Evolutionary conservation across 2,797 vertebrate genomes (phyloP), one percentile per base, ranked within the genome.

Genomic region (Manis javanica): DNA sequence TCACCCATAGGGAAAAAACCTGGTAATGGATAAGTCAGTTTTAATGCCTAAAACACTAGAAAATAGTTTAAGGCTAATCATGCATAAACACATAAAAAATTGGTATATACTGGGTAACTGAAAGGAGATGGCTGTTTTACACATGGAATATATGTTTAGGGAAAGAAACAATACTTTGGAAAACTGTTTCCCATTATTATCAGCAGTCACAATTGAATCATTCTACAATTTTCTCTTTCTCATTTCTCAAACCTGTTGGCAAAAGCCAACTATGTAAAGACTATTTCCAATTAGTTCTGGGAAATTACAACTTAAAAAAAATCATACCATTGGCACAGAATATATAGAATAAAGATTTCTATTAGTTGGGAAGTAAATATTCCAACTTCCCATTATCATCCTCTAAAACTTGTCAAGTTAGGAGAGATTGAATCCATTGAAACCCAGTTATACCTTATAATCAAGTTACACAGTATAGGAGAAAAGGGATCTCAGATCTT

Each of bases 201-300:
- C n/a, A 79, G 57, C 74, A 74, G 31, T 89, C 72, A 81, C 6
- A 84, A 72, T 78, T 95, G 31, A 90, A 24, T 69, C 61, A 87
- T 78, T 93, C 31, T 90, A 88, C 14, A 90, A 34, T 78, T 96
- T 91, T 87, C 23, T 5, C 61, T 92, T 79, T 72, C 29, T 86
- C 14, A 72, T 90, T 97, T 95, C 74, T 84, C 37, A 68, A 92
- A 90, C 90, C 16, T 49, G 34, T 72, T 87, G 51, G 31, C 82
- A 87, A 87, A 90, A 79, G 64, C 8, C 61, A 95, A 77, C 26
- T 42, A 90, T 39, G 23, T 66, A 49, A 92, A 66, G 29, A 24
- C 16, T 53, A 72, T 61, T 96, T 94, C 51, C 92, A 84, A 83
- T 69, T 87, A 92, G 57, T 71, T 92, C 42, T 74, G 90, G 29